Conservation (phyloP, 64 coral and sea anemone species). For the Platygyra sinensis region DNA sequence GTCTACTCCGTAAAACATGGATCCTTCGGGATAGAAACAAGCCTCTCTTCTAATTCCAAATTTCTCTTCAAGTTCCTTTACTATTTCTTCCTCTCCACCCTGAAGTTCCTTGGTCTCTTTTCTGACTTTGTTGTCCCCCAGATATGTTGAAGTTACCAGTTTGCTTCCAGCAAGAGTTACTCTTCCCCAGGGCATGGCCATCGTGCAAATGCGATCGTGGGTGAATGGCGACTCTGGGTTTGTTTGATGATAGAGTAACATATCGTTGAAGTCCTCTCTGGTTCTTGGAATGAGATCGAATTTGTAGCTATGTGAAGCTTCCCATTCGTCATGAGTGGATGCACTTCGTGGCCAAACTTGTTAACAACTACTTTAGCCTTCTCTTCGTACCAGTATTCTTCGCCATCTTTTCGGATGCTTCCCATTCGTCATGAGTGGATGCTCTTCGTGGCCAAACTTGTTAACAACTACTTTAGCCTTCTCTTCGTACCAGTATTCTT, state of each 20-base stretch:
- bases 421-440: neutral
- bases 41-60: too few relatives aligned
- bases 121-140: too few relatives aligned
- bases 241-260: conserved; percentile 36
- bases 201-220: conserved; percentile 16
- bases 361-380: conserved; percentile 16
- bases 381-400: too few relatives aligned
- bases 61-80: too few relatives aligned
- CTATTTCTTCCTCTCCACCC: too few relatives aligned
- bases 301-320: neutral
- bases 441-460: neutral
- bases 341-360: neutral
- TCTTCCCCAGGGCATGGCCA: conserved; percentile 38
- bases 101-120: too few relatives aligned
- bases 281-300: conserved; percentile 37
- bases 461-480: conserved; percentile 12
- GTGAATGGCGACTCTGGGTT: conserved; percentile 39
- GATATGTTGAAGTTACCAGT: conserved; percentile 33
- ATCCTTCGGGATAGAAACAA: too few relatives aligned
- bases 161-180: conserved; percentile 27
- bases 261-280: conserved; percentile 14
- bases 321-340: neutral
- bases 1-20: too few relatives aligned
- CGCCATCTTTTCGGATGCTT: too few relatives aligned
- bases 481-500: conserved; percentile 22